These are phyloP conservation scores for Esox niger DNA, from an alignment of 2,113 vertebrate genomes.

Conservation along the genomic window DNA sequence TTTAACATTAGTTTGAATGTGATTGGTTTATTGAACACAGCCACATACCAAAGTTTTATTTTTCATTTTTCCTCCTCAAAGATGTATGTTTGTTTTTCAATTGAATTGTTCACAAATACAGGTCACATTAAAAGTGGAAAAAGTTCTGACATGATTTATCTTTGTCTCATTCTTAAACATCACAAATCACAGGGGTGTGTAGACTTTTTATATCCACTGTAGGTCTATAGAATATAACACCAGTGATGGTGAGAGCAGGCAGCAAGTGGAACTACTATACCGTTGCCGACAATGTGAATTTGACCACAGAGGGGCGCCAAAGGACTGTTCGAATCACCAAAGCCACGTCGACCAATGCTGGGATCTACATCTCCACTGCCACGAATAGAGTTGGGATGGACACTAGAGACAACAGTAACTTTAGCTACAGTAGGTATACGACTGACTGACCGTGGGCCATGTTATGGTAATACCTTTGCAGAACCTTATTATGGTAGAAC, in stretches of 20 bases:
- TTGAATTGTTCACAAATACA: too few species aligned
- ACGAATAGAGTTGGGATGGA: constrained; percentile 44
- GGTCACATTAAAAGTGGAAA: too few species aligned
- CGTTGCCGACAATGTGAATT: not conserved
- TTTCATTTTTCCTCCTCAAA: too few species aligned
- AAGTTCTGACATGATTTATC: too few species aligned
- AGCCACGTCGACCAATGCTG: constrained; percentile 56
- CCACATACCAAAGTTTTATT: too few species aligned
- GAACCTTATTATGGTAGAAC: not conserved
- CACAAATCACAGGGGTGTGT: too few species aligned
- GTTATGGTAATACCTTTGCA: not conserved
- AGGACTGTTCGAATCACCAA: constrained; percentile 17
- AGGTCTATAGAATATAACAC: fast-evolving
- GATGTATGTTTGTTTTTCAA: too few species aligned
- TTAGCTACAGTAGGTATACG: constrained; percentile 44
- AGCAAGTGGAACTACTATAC: constrained; percentile 1
- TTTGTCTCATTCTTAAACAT: too few species aligned
- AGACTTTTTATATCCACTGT: too few species aligned
- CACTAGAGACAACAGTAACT: constrained; percentile 22
- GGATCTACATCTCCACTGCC: constrained; percentile 58
- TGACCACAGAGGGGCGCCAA: constrained; percentile 33
- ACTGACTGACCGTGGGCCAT: not conserved
- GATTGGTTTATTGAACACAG: too few species aligned
- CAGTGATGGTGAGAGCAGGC: fast-evolving
- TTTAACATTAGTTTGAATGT: too few species aligned